Conservation (phyloP, 30 jellyfish, hydroid and myxozoan species). For the Aurelia sp. region DNA sequence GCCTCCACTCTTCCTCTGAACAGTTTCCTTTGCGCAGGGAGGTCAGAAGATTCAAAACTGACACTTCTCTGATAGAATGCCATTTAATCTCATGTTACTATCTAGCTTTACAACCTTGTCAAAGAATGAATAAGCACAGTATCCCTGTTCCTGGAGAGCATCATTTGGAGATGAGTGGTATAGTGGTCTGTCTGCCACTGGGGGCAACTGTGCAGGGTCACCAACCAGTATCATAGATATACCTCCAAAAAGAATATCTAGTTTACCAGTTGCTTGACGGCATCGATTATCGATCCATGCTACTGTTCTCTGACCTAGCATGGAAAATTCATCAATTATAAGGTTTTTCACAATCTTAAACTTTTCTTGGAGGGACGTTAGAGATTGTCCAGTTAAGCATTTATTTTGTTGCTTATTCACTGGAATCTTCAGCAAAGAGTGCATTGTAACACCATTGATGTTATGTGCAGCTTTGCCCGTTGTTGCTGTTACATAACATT, state of each 20-base stretch:
- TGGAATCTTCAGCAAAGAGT: too few relatives aligned
- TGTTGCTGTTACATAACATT: too few relatives aligned
- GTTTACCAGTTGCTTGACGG: conserved; percentile 8
- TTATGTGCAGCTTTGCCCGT: too few relatives aligned
- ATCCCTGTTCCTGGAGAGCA: not conserved
- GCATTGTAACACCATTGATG: too few relatives aligned
- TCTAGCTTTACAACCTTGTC: conserved; percentile 1
- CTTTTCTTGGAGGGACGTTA: conserved; percentile 11
- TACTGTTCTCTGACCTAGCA: conserved; percentile 20
- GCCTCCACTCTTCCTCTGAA: not conserved
- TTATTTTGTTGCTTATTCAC: too few relatives aligned
- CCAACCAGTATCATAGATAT: conserved; percentile 12
- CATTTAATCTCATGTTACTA: not conserved
- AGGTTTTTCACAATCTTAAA: not conserved
- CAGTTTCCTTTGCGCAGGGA: not conserved
- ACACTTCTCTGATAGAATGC: not conserved
- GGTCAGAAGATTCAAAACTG: not conserved
- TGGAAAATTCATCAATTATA: conserved; percentile 8
- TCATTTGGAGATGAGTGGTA: not conserved
- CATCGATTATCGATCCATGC: conserved; percentile 14
- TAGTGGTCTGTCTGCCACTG: not conserved
- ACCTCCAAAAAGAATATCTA: conserved; percentile 14
- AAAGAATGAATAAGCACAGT: not conserved
- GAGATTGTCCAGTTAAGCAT: conserved; percentile 28
- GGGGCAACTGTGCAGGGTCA: conserved; percentile 36